phyloP scores from a whole-genome alignment of 2,113 vertebrate genomes.

The Rafetus swinhoei region DNA sequence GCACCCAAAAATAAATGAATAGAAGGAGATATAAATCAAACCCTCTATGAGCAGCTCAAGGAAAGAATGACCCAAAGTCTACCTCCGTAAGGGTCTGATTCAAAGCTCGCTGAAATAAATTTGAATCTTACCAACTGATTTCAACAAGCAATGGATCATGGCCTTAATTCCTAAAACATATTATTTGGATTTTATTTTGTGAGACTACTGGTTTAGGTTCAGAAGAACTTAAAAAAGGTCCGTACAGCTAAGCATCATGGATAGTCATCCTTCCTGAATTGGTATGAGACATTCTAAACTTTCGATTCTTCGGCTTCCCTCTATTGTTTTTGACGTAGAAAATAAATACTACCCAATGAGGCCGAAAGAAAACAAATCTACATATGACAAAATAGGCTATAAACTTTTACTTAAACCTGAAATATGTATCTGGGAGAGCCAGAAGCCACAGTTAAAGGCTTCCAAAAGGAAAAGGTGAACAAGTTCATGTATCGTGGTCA shows the following conservation, averaged over 20 bases:
- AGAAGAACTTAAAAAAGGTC: neutral
- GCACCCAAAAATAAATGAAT: neutral
- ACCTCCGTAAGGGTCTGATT: neutral
- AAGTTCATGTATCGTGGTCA: neutral
- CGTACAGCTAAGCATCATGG: neutral
- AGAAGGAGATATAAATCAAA: neutral
- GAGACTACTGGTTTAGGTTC: neutral
- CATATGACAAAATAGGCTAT: neutral
- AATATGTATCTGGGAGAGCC: slow-evolving; percentile 1
- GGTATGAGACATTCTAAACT: neutral
- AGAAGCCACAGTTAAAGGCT: neutral
- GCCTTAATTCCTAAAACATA: neutral
- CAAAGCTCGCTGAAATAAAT: neutral
- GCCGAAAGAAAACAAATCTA: neutral
- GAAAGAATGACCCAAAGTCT: neutral
- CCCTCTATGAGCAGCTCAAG: neutral
- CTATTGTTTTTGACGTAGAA: neutral
- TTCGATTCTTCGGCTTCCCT: neutral
- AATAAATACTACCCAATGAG: neutral
- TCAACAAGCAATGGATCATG: neutral
- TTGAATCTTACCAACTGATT: neutral
- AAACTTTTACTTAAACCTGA: neutral
- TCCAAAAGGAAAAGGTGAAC: neutral
- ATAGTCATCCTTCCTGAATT: neutral
- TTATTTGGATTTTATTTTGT: neutral